Evolutionary conservation across 2,888 invertebrate species (phyloP).

Genomic region (Calliopum simillimum): DNA sequence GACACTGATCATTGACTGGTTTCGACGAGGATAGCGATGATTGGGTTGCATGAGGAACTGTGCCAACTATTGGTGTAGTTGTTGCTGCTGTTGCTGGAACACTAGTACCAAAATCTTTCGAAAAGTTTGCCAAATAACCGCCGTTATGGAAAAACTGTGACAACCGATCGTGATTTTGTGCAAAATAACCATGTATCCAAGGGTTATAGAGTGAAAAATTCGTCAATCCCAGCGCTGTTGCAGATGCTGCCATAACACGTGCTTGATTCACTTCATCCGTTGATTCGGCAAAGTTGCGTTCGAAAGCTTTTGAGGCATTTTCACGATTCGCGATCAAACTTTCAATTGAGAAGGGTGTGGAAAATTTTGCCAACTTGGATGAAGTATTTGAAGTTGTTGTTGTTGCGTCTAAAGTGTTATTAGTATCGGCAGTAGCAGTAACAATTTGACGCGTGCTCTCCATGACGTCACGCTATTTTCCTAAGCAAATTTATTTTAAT

Average conservation of each 20-base stretch:
- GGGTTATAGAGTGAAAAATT: slow-evolving; percentile 67
- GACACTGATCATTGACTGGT: slow-evolving; percentile 31
- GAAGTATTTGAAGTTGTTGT: slow-evolving; percentile 29
- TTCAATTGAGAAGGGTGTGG: slow-evolving; percentile 67
- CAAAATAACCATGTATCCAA: slow-evolving; percentile 67
- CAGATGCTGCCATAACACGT: slow-evolving; percentile 53
- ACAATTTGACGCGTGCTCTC: slow-evolving; percentile 17
- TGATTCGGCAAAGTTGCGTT: slow-evolving; percentile 33
- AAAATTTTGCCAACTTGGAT: slow-evolving; percentile 58
- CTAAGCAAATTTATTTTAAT: too few species aligned
- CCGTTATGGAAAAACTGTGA: slow-evolving; percentile 62
- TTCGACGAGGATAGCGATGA: slow-evolving; percentile 2
- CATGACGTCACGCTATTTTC: slow-evolving; percentile 4
- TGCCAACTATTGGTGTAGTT: neutral
- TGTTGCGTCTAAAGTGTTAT: slow-evolving; percentile 13
- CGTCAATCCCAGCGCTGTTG: slow-evolving; percentile 59
- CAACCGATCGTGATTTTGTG: slow-evolving; percentile 65
- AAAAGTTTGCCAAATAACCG: slow-evolving; percentile 50
- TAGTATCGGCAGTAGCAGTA: neutral
- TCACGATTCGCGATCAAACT: slow-evolving; percentile 63
- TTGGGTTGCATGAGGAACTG: slow-evolving; percentile 28
- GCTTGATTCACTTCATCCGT: slow-evolving; percentile 39
- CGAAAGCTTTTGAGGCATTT: slow-evolving; percentile 40
- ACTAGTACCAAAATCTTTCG: slow-evolving; percentile 24
- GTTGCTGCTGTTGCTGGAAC: slow-evolving; percentile 32